Conservation (phyloP, 2,888 invertebrate genomes). For the Schizaphis graminum region DNA sequence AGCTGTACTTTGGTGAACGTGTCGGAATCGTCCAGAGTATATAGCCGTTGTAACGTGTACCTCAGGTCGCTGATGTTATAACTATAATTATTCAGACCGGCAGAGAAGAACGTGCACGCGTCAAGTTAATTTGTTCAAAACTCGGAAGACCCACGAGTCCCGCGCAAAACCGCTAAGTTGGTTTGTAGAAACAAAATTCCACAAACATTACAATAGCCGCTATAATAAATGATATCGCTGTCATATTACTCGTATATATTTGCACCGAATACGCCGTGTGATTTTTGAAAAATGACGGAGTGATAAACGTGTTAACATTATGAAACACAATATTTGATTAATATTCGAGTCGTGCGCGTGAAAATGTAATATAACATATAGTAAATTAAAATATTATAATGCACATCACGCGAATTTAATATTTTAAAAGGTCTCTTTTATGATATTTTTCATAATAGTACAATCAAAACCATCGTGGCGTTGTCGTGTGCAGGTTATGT, state of each 20-base stretch:
- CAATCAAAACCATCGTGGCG: background rate
- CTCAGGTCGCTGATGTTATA: background rate
- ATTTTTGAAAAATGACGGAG: background rate
- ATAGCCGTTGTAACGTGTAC: background rate
- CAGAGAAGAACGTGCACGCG: background rate
- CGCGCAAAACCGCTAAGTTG: background rate
- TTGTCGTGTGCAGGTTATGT: background rate
- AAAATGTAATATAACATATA: background rate
- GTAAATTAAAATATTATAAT: background rate
- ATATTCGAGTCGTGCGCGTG: background rate
- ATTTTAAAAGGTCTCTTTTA: background rate
- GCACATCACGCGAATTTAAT: background rate
- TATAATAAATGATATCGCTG: background rate
- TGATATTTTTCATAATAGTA: background rate
- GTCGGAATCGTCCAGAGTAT: background rate
- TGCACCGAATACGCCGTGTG: background rate
- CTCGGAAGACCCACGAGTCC: background rate
- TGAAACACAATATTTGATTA: background rate
- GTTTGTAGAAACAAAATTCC: background rate
- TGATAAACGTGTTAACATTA: background rate
- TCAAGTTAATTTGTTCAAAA: background rate
- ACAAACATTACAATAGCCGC: background rate
- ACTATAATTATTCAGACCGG: background rate
- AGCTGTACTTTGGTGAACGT: background rate
- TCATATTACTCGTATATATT: background rate